phyloP scores from a whole-genome alignment of 2,797 vertebrate species.

The Enteromius treurensis region DNA sequence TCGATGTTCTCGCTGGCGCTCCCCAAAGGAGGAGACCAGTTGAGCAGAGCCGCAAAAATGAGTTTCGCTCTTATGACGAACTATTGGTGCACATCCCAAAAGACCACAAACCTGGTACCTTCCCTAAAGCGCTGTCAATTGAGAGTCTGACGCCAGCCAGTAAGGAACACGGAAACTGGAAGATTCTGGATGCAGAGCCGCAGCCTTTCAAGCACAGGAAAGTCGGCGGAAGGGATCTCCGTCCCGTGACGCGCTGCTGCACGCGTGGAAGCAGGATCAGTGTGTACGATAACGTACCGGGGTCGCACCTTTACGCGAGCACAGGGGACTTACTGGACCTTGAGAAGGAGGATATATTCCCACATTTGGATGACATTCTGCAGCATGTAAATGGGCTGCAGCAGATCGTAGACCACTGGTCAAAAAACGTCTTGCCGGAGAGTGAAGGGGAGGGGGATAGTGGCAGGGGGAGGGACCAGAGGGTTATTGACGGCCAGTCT shows the following conservation, averaged over 20 bases:
- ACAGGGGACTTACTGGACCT: conserved; percentile 94
- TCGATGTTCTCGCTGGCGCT: conserved; percentile 75
- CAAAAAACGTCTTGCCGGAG: conserved; percentile 86
- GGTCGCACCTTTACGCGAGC: conserved; percentile 93
- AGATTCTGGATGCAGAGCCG: conserved; percentile 57
- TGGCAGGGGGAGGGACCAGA: neutral
- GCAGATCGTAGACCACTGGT: conserved; percentile 93
- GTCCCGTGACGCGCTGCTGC: conserved; percentile 80
- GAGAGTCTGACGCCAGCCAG: conserved; percentile 89
- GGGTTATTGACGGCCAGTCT: conserved; percentile 70
- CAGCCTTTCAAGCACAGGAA: conserved; percentile 53
- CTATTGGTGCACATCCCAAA: conserved; percentile 94
- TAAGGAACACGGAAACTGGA: conserved; percentile 57
- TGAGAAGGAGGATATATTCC: conserved; percentile 90
- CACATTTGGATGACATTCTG: conserved; percentile 92
- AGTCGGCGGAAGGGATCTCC: conserved; percentile 71
- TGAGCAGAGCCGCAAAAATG: conserved; percentile 82
- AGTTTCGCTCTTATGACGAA: conserved; percentile 93
- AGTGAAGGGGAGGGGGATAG: conserved; percentile 66
- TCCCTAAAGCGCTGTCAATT: conserved; percentile 96
- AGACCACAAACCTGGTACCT: conserved; percentile 98
- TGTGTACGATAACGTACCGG: conserved; percentile 96
- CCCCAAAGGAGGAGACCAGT: conserved; percentile 55
- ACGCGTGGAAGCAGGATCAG: conserved; percentile 92
- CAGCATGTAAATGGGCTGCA: conserved; percentile 92